These are phyloP conservation scores for Bombus terrestris DNA, from an alignment of 1,140 invertebrate genomes.

Conservation along the genomic window DNA sequence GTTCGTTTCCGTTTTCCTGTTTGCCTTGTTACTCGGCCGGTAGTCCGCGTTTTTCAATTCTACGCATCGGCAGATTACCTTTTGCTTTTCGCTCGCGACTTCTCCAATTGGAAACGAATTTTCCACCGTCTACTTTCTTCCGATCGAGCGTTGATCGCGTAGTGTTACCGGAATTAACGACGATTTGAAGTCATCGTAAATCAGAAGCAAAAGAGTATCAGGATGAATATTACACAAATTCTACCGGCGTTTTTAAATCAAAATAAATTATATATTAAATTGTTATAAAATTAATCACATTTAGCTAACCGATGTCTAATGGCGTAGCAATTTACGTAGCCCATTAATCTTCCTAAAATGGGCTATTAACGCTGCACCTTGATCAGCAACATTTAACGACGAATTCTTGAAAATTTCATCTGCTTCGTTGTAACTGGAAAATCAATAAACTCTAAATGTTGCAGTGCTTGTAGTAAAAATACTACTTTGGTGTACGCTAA, in stretches of 20 bases:
- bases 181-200: too few species aligned
- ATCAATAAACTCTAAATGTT: neutral
- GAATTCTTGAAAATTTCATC: neutral
- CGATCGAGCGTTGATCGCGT: neutral
- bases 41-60: neutral
- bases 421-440: neutral
- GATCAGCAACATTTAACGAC: neutral
- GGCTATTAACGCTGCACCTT: neutral
- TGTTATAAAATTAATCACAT: too few species aligned
- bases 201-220: too few species aligned
- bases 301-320: too few species aligned
- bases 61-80: neutral
- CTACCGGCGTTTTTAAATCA: too few species aligned
- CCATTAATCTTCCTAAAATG: neutral
- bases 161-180: too few species aligned
- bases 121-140: too few species aligned
- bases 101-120: neutral
- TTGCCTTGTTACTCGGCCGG: neutral
- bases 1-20: slow-evolving; percentile 7
- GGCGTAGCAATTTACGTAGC: neutral
- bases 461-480: too few species aligned
- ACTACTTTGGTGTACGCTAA: too few species aligned
- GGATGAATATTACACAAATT: too few species aligned
- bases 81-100: neutral
- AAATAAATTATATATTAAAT: too few species aligned